A percentile compares a stretch with the other conserved stretches of the same genome.
phyloP scores from a whole-genome alignment of 2,888 invertebrate species.

The Xestoiulus laeticollis region DNA sequence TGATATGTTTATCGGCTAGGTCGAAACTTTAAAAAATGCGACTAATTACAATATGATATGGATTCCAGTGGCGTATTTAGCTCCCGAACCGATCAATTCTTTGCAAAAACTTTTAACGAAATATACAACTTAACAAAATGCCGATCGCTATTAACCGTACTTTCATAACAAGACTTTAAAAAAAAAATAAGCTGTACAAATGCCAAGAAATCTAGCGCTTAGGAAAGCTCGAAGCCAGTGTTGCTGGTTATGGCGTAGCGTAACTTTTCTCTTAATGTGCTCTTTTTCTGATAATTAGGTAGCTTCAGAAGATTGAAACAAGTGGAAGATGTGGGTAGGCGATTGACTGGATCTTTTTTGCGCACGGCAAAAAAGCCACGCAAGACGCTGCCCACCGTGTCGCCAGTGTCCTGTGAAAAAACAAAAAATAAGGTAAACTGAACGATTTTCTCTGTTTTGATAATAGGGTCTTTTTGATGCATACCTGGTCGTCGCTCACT shows the following conservation, averaged over 20 bases:
- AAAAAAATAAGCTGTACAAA: not conserved
- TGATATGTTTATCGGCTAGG: not conserved
- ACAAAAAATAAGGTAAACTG: slow-evolving; percentile 65
- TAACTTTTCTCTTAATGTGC: slow-evolving; percentile 92
- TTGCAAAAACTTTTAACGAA: not conserved
- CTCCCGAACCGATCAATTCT: not conserved
- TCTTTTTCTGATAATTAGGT: slow-evolving; percentile 97
- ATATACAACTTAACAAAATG: not conserved
- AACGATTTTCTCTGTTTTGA: slow-evolving; percentile 66
- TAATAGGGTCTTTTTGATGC: not conserved
- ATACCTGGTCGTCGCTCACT: slow-evolving; percentile 87
- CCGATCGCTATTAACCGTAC: too few species aligned
- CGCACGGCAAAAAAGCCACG: slow-evolving; percentile 97
- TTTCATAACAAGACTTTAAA: not conserved
- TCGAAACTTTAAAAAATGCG: not conserved
- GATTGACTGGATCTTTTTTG: slow-evolving; percentile 90
- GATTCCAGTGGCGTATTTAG: not conserved
- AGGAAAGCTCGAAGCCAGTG: slow-evolving; percentile 99
- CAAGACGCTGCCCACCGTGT: slow-evolving; percentile 79
- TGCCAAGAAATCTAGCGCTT: slow-evolving; percentile 54
- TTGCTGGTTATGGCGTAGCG: slow-evolving; percentile 97
- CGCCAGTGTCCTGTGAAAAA: slow-evolving; percentile 67
- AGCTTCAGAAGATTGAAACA: slow-evolving; percentile 98
- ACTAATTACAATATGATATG: not conserved
- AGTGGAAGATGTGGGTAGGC: slow-evolving; percentile 98